phyloP scores from a whole-genome alignment of 2,888 invertebrate genomes.

The Beris chalybata region DNA sequence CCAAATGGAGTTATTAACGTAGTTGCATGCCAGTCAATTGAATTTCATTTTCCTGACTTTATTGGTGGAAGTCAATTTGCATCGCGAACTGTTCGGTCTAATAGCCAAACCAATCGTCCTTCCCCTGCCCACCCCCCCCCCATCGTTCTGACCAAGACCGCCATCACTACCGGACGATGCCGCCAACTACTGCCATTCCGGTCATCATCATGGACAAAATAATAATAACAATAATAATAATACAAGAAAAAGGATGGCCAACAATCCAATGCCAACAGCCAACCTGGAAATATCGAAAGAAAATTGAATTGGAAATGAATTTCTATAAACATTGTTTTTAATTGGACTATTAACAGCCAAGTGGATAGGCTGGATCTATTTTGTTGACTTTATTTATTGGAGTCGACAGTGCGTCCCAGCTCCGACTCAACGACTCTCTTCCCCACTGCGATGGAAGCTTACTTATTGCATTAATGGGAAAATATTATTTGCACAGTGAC shows the following conservation, averaged over 20 bases:
- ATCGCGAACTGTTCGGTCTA: constrained; percentile 20
- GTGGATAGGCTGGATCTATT: constrained; percentile 33
- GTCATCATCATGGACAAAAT: too few relatives aligned
- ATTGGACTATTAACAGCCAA: constrained; percentile 35
- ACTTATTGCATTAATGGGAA: too few relatives aligned
- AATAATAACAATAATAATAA: too few relatives aligned
- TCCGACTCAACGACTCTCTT: too few relatives aligned
- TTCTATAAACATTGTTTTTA: constrained; percentile 39
- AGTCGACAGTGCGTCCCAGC: constrained; percentile 14
- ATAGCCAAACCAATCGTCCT: not conserved
- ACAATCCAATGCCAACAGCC: not conserved
- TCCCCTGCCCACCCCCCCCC: not conserved
- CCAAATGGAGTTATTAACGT: constrained; percentile 31
- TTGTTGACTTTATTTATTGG: constrained; percentile 33
- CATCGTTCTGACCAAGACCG: not conserved
- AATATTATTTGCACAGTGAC: too few relatives aligned
- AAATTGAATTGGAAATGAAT: constrained; percentile 32
- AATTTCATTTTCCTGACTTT: constrained; percentile 28
- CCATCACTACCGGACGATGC: too few relatives aligned
- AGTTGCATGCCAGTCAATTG: constrained; percentile 19
- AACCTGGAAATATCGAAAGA: not conserved
- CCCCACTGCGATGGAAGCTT: too few relatives aligned
- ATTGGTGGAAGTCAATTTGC: constrained; percentile 33
- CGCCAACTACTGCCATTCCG: too few relatives aligned
- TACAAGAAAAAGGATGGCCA: not conserved